Evolutionary conservation across 2,797 vertebrate species (phyloP).

Genomic region (Syngnathus acus): DNA sequence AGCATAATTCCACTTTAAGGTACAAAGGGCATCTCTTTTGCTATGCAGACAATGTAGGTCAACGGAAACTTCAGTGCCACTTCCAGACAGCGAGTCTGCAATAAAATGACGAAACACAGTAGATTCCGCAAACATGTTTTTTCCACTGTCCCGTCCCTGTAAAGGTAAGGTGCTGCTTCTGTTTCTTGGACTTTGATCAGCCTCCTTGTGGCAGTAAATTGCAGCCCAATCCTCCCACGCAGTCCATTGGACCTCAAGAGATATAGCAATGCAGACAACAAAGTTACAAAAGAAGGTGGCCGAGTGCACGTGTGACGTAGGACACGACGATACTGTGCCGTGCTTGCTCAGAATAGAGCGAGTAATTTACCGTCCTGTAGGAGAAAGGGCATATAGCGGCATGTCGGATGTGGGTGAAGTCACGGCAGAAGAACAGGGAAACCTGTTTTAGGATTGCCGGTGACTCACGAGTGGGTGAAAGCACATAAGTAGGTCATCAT

Average conservation of each 20-base stretch:
- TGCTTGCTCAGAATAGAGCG: too few relatives aligned
- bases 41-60: slow-evolving; percentile 3
- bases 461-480: slow-evolving; percentile 60
- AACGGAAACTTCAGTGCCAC: slow-evolving; percentile 18
- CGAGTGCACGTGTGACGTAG: neutral
- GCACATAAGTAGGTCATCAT: slow-evolving; percentile 13
- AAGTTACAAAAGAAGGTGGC: neutral
- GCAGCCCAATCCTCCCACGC: slow-evolving; percentile 52
- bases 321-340: neutral
- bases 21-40: neutral
- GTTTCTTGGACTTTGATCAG: slow-evolving; percentile 58
- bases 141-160: neutral
- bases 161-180: slow-evolving; percentile 8
- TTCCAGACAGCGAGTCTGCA: neutral
- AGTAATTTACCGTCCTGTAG: too few relatives aligned
- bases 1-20: neutral
- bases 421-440: slow-evolving; percentile 33
- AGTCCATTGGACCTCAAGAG: slow-evolving; percentile 43
- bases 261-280: slow-evolving; percentile 21
- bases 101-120: slow-evolving; percentile 1
- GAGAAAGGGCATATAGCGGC: neutral
- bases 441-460: slow-evolving; percentile 37
- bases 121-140: neutral
- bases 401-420: slow-evolving; percentile 15
- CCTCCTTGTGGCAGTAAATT: slow-evolving; percentile 41